phyloP scores from a whole-genome alignment of 2,888 invertebrate species.

The Gibbula magus region DNA sequence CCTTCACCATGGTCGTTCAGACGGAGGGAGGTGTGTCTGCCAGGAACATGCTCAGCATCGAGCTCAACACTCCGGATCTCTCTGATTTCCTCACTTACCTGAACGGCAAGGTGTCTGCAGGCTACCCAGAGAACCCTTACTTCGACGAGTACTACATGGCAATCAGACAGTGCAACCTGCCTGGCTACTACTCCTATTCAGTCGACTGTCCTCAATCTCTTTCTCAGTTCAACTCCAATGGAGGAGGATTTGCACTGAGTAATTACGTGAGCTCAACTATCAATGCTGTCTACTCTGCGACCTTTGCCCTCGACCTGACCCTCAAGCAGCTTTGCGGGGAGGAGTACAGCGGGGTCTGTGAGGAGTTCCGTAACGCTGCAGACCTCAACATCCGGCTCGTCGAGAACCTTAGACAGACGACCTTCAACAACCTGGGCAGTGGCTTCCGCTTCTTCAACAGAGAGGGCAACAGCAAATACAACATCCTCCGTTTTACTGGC shows the following conservation, averaged over 20 bases:
- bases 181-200: constrained; percentile 38
- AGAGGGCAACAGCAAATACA: constrained; percentile 51
- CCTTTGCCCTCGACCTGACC: constrained; percentile 70
- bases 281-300: constrained; percentile 73
- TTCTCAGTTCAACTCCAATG: constrained; percentile 9
- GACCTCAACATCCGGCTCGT: constrained; percentile 48
- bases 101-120: background rate
- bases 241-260: constrained; percentile 50
- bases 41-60: constrained; percentile 45
- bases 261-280: constrained; percentile 70
- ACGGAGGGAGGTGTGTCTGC: constrained; percentile 37
- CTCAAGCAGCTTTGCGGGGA: constrained; percentile 64
- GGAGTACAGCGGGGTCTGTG: constrained; percentile 53
- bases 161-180: constrained; percentile 62
- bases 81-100: constrained; percentile 45
- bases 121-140: constrained; percentile 45
- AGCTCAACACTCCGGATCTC: constrained; percentile 40
- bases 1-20: constrained; percentile 49
- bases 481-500: constrained; percentile 47
- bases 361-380: constrained; percentile 43
- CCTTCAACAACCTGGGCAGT: constrained; percentile 47
- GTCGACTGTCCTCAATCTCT: constrained; percentile 24
- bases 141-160: constrained; percentile 62
- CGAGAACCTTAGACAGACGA: constrained; percentile 52
- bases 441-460: constrained; percentile 57